Evolutionary conservation across 2,113 vertebrate species (phyloP).

Genomic region (Eulemur macaco): DNA sequence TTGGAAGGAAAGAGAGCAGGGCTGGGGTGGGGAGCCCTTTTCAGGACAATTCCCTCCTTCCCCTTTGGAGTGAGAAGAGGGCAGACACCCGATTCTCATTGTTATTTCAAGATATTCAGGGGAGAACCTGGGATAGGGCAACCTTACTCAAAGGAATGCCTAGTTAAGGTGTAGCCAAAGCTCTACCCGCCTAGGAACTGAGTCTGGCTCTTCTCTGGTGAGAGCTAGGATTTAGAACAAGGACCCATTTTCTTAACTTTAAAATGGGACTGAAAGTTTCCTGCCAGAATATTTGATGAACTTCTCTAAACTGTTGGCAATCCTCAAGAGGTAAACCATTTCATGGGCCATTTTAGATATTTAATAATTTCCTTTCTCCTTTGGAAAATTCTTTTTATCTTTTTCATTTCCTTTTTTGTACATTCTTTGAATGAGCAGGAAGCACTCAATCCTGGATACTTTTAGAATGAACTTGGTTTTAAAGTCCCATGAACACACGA

Average conservation of each 20-base stretch:
- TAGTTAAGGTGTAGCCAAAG: neutral
- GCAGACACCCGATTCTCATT: neutral
- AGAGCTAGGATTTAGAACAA: neutral
- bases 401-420: neutral
- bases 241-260: neutral
- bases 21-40: fast-evolving
- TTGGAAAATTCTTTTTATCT: neutral
- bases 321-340: neutral
- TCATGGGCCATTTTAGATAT: neutral
- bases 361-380: neutral
- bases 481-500: fast-evolving
- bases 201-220: neutral
- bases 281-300: too few species aligned
- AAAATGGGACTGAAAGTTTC: neutral
- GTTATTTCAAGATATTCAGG: neutral
- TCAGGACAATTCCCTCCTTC: neutral
- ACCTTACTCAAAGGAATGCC: neutral
- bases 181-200: neutral
- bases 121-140: neutral
- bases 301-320: too few species aligned
- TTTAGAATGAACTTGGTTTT: neutral
- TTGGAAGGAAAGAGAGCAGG: neutral
- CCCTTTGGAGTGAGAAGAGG: neutral
- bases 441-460: neutral
- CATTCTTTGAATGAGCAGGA: neutral